Evolutionary conservation across 2,113 vertebrate species (phyloP).

Genomic region (Ia io): DNA sequence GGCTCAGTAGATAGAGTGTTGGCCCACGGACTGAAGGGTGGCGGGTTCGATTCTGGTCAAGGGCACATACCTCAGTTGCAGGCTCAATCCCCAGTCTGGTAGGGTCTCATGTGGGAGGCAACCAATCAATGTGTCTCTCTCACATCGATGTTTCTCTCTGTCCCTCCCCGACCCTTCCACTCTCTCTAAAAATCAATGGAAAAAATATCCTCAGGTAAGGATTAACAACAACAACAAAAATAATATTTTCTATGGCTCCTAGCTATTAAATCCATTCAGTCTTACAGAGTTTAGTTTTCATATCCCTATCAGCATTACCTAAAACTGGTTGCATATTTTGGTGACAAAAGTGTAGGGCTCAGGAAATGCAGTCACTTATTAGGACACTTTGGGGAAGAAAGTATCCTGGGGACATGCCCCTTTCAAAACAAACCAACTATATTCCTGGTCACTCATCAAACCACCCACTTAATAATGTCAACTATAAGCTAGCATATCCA

Average conservation of each 20-base stretch:
- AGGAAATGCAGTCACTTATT: neutral
- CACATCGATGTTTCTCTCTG: too few relatives aligned
- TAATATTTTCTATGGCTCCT: neutral
- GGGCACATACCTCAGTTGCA: too few relatives aligned
- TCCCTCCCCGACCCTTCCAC: too few relatives aligned
- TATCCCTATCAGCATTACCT: neutral
- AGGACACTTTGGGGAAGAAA: neutral
- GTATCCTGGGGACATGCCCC: neutral
- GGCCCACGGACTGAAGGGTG: too few relatives aligned
- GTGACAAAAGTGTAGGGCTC: neutral
- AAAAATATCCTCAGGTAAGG: too few relatives aligned
- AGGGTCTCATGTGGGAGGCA: too few relatives aligned
- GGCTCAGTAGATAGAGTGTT: too few relatives aligned
- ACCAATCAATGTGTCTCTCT: too few relatives aligned
- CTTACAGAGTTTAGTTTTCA: neutral
- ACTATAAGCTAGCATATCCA: neutral
- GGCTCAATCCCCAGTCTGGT: too few relatives aligned
- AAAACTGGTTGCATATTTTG: neutral
- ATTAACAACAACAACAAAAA: too few relatives aligned
- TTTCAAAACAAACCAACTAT: neutral
- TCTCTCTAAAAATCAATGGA: too few relatives aligned
- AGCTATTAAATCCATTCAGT: neutral
- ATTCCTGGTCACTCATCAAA: neutral
- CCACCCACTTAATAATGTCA: neutral
- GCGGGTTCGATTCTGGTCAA: too few relatives aligned